A percentile compares a stretch with the other conserved stretches of the same genome.
phyloP scores from a whole-genome alignment of 2,113 vertebrate genomes.

The Tricholaema leucomelas region DNA sequence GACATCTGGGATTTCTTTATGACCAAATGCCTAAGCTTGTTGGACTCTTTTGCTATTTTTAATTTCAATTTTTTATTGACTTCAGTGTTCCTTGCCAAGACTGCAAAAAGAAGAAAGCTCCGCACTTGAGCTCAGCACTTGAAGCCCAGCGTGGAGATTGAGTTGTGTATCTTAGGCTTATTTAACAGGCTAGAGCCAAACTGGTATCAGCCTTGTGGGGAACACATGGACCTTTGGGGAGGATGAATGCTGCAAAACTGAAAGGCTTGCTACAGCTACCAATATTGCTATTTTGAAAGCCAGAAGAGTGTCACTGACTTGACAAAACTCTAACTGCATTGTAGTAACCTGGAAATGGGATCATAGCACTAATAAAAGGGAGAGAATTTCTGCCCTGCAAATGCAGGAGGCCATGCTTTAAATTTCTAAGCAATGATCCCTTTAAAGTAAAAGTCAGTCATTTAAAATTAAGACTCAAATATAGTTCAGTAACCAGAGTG shows the following conservation, averaged over 20 bases:
- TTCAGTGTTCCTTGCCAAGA: not conserved
- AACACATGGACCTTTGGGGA: not conserved
- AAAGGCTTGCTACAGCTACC: not conserved
- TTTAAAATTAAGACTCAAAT: slow-evolving; percentile 36
- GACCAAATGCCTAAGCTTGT: not conserved
- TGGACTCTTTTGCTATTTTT: not conserved
- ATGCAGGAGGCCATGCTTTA: not conserved
- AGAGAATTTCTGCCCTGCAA: not conserved
- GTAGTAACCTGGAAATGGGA: not conserved
- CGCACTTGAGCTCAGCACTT: not conserved
- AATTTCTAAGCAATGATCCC: not conserved
- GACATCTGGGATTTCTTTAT: not conserved
- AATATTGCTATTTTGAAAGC: not conserved
- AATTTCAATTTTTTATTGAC: slow-evolving; percentile 7
- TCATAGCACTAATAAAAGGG: not conserved
- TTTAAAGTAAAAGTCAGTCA: not conserved
- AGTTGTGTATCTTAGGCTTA: not conserved
- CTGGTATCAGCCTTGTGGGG: not conserved
- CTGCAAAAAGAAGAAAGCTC: not conserved
- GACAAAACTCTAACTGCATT: not conserved
- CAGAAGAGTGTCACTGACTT: not conserved
- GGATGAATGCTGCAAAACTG: not conserved
- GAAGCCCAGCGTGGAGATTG: not conserved
- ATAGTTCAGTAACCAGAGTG: not conserved
- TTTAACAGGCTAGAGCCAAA: not conserved